Base-by-base conservation (phyloP, 64 coral and sea anemone genomes). In the Trachythela sp. region DNA sequence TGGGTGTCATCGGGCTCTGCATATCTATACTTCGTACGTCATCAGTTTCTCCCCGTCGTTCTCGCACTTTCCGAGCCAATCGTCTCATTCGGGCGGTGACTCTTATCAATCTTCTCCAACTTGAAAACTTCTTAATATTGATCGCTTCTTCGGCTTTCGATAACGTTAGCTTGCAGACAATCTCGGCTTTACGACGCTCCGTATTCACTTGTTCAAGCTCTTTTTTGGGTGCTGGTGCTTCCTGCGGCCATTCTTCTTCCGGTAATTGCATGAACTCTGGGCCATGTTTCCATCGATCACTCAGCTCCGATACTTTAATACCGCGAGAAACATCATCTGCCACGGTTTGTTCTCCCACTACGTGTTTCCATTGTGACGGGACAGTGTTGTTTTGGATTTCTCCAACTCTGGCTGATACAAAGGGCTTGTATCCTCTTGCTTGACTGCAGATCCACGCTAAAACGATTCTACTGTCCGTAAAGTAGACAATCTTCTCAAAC, bases 361-460 rank as follows among this genome's bases (percentile, higher is more conserved):
- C 88, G 40, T 95, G 94, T 67, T 34, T 86, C 91, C 94, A 92
- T 67, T 95, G 88, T 42, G 22, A 89, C 39, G 94, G 94, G 42
- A 90, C 75, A 36, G 85, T 56, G 34, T 88, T 92, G 40, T 17
- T 88, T 49, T 95, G 91, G 37, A 92, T 95, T 48, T 95, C 94
- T 35, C 88, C 88, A 13, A 92, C 38, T 51, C 94, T 51, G 38
- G 85, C 43, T 17, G 94, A 95, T 31, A 95, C 88, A 72, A 88
- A 95, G 1, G 77, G 94, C 50, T 92, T 92, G 41, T 90, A 95
- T 38, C 38, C 85, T 0, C 88, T 17, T 22, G 87, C 88, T 1
- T 30, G 30, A 67, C 90, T 92, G 31, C 59, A 26, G 18, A 89
- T 89, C 93, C 94, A 90, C 4, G 90, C 67, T 2, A 87, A 40